Conservation (phyloP, 2,888 invertebrate species). For the Zele albiditarsus region DNA sequence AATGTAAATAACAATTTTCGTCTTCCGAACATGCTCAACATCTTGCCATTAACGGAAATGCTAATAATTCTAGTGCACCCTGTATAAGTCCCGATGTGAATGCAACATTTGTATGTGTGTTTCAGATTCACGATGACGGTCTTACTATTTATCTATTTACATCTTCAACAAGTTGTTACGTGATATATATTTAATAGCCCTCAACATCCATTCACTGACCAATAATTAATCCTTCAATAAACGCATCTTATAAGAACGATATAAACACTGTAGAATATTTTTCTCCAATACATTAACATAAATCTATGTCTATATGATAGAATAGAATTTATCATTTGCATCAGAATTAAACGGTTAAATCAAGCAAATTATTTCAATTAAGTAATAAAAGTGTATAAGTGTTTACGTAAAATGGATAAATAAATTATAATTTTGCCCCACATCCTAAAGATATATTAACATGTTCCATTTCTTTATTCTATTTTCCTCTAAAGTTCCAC, state of each 20-base stretch:
- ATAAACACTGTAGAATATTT: neutral
- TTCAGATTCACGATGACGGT: neutral
- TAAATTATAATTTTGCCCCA: neutral
- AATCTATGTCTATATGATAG: too few relatives aligned
- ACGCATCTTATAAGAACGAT: neutral
- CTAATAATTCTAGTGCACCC: too few relatives aligned
- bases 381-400: neutral
- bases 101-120: too few relatives aligned
- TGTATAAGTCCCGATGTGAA: too few relatives aligned
- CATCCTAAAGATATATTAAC: neutral
- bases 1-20: too few relatives aligned
- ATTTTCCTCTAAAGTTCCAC: neutral
- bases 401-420: neutral
- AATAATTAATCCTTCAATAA: conserved; percentile 2
- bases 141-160: neutral
- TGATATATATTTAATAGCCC: conserved; percentile 26
- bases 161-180: conserved; percentile 3
- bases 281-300: too few relatives aligned
- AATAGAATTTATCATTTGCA: too few relatives aligned
- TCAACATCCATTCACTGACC: conserved; percentile 1
- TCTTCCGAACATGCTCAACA: too few relatives aligned
- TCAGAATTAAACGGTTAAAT: neutral
- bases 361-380: neutral
- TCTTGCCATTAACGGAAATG: too few relatives aligned
- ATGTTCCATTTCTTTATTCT: neutral